These are phyloP conservation scores for Petrocephalus zakoni DNA, from an alignment of 2,113 vertebrate genomes.

Conservation along the genomic window DNA sequence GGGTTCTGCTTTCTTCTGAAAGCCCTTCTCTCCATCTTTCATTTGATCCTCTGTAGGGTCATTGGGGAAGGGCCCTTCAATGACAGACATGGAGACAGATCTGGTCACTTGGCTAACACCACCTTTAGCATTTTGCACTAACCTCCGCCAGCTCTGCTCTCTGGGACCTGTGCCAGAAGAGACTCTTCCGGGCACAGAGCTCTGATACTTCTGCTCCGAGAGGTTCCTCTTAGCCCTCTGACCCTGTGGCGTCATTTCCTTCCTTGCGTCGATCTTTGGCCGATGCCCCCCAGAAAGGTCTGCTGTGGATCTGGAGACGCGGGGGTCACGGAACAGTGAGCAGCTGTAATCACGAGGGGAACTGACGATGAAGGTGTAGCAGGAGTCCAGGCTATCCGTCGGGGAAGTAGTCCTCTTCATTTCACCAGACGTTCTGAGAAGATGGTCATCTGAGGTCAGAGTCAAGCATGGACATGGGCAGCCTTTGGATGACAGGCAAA, in stretches of 20 bases:
- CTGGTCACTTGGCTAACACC: slow-evolving; percentile 44
- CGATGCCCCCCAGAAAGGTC: slow-evolving; percentile 54
- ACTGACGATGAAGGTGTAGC: slow-evolving; percentile 65
- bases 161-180: slow-evolving; percentile 23
- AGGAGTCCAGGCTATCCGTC: slow-evolving; percentile 66
- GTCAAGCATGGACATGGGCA: slow-evolving; percentile 48
- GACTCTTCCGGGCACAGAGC: slow-evolving; percentile 29
- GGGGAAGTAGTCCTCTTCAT: slow-evolving; percentile 57
- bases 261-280: slow-evolving; percentile 39
- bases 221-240: slow-evolving; percentile 34
- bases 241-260: slow-evolving; percentile 32
- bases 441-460: slow-evolving; percentile 56
- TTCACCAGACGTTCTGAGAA: slow-evolving; percentile 41
- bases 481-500: slow-evolving; percentile 47
- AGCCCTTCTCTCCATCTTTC: slow-evolving; percentile 32
- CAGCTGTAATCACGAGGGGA: slow-evolving; percentile 47
- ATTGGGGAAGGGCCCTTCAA: slow-evolving; percentile 36
- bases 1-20: slow-evolving; percentile 39
- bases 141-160: neutral
- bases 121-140: slow-evolving; percentile 19
- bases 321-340: slow-evolving; percentile 41
- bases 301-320: slow-evolving; percentile 57
- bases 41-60: neutral
- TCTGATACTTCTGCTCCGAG: slow-evolving; percentile 11
- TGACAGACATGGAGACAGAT: slow-evolving; percentile 58